Conservation (phyloP, 2,888 invertebrate genomes). For the Thymelicus sylvestris region DNA sequence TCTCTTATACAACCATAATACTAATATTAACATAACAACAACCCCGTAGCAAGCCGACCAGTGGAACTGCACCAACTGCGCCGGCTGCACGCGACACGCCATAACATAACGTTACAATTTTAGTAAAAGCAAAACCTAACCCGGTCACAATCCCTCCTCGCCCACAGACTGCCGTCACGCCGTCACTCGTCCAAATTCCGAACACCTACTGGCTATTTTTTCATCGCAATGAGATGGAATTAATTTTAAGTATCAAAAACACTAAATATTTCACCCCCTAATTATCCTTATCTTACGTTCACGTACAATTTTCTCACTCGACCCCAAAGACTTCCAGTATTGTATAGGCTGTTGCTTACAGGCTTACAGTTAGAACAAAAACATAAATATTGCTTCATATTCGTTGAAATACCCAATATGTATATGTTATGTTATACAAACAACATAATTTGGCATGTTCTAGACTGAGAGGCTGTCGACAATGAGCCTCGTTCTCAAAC, state of each 20-base stretch:
- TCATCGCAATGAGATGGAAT: slow-evolving; percentile 23
- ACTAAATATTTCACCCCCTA: slow-evolving; percentile 31
- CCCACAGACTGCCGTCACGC: slow-evolving; percentile 5
- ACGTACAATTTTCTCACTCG: slow-evolving; percentile 14
- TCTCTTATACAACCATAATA: slow-evolving; percentile 74
- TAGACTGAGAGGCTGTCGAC: slow-evolving; percentile 25
- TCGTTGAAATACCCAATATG: neutral
- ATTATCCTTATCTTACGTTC: slow-evolving; percentile 17
- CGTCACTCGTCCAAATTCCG: slow-evolving; percentile 17
- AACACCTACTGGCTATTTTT: slow-evolving; percentile 12
- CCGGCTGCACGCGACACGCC: neutral
- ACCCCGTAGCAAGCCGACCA: slow-evolving; percentile 73
- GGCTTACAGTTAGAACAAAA: slow-evolving; percentile 18
- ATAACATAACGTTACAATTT: slow-evolving; percentile 29
- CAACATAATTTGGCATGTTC: slow-evolving; percentile 24
- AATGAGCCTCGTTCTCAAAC: slow-evolving; percentile 17
- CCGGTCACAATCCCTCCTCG: slow-evolving; percentile 1
- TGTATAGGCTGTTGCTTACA: neutral
- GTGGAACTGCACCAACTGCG: slow-evolving; percentile 7
- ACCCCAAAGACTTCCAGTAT: slow-evolving; percentile 10
- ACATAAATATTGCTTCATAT: neutral
- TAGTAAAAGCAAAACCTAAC: slow-evolving; percentile 33
- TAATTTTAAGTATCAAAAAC: slow-evolving; percentile 38
- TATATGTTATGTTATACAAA: neutral
- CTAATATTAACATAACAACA: slow-evolving; percentile 81